phyloP scores from a whole-genome alignment of 2,797 vertebrate genomes.

The Momotus momota region DNA sequence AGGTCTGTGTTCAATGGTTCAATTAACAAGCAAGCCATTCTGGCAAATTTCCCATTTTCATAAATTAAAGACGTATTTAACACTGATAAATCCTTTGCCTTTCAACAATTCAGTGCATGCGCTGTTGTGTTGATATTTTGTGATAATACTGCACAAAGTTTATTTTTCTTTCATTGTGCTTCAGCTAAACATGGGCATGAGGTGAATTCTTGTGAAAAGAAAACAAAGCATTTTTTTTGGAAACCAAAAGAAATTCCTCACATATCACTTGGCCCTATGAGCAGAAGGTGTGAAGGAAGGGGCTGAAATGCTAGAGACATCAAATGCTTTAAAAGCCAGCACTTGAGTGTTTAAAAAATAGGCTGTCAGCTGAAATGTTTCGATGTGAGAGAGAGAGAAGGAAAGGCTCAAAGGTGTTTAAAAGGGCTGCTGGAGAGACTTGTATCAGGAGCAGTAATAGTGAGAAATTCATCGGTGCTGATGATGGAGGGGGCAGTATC shows the following conservation, averaged over 20 bases:
- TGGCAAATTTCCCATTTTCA: conserved; percentile 45
- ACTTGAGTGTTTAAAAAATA: conserved; percentile 63
- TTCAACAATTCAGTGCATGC: neutral
- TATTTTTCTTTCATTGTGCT: conserved; percentile 18
- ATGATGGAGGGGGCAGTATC: conserved; percentile 49
- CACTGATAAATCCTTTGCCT: conserved; percentile 20
- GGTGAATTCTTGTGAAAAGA: conserved; percentile 35
- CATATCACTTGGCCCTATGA: conserved; percentile 38
- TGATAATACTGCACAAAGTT: neutral
- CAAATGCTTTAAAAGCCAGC: conserved; percentile 62
- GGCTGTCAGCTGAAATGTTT: conserved; percentile 64
- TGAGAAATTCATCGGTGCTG: conserved; percentile 16
- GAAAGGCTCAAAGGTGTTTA: conserved; percentile 62
- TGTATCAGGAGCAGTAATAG: conserved; percentile 12
- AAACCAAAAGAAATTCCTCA: conserved; percentile 45
- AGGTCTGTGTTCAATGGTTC: neutral
- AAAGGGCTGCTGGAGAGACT: conserved; percentile 48
- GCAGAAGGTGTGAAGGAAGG: conserved; percentile 60
- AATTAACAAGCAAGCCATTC: neutral
- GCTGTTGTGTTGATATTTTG: neutral
- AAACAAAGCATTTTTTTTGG: conserved; percentile 43
- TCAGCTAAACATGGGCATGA: neutral
- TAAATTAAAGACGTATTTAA: conserved; percentile 24
- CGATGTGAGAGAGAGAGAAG: conserved; percentile 31
- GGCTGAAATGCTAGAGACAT: conserved; percentile 58